Base-by-base conservation (phyloP, 2,797 vertebrate species). In the Odontamblyopus rebecca region DNA sequence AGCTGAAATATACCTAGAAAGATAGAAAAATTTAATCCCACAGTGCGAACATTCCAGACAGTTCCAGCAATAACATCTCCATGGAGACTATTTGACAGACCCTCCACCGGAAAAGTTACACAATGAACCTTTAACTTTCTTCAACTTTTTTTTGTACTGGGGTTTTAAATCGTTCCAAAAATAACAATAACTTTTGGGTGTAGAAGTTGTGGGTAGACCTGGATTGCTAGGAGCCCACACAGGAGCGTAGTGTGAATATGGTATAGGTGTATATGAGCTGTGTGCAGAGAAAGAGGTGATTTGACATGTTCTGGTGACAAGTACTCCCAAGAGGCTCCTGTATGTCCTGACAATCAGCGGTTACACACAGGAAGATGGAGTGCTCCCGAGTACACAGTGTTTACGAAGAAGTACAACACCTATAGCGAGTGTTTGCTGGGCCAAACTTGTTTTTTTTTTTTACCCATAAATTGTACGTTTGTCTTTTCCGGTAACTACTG, bases 231-330 rank as follows among this genome's bases (percentile, higher is more conserved):
- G n/a, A 19, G 44, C 23, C 44, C 64, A 66, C 64, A 50, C 26
- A 18, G 41, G 44, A 51, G 41, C n/a, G 0, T 48, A 27, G 63
- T 44, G 12, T 66, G 64, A 27, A 50, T 51, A 51, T 50, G 7
- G 64, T 66, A 66, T 50, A 13, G 64, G 23, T 64, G n/a, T 64
- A 27, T 44, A 44, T 27, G 18, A 29, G 38, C n/a, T 64, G 38
- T 48, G 32, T 11, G 38, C 9, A 44, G 8, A 62, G 35, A 35
- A 7, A 32, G 13, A 50, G 26, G 23, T 29, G 41, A 51, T 66
- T 66, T 66, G 44, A 66, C 64, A 66, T 19, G 44, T 29, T 66
- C 62, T 64, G 1, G 62, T 64, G 62, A 44, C 62, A 64, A 64
- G 19, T 44, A 26, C 64, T 65, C 44, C 23, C 44, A 1, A 66